phyloP scores from a whole-genome alignment of 2,113 vertebrate species.

The Zosterops borbonicus region DNA sequence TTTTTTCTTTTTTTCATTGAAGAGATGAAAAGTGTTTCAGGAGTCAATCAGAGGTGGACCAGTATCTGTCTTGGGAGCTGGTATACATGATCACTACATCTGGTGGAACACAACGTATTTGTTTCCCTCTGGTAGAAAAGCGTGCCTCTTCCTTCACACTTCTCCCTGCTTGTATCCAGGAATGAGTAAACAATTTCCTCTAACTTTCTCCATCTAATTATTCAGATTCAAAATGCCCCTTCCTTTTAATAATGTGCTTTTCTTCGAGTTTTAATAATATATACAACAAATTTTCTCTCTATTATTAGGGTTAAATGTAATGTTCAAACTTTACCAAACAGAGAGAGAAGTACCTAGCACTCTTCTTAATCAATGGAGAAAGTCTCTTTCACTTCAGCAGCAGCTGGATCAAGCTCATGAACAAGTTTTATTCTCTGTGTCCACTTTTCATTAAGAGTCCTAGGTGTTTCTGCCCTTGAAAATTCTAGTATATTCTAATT shows the following conservation, averaged over 20 bases:
- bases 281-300: neutral
- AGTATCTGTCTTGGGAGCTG: neutral
- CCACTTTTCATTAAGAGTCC: neutral
- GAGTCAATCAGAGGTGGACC: neutral
- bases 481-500: neutral
- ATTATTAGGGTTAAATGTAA: neutral
- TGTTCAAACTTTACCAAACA: neutral
- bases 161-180: neutral
- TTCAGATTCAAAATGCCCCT: neutral
- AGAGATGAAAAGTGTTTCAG: neutral
- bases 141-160: neutral
- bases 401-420: neutral
- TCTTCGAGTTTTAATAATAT: neutral
- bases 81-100: neutral
- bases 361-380: neutral
- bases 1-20: neutral
- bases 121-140: neutral
- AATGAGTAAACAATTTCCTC: neutral
- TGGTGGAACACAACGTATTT: neutral
- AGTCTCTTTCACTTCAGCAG: neutral
- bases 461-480: neutral
- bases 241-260: neutral
- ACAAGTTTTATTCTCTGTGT: neutral
- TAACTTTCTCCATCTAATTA: neutral
- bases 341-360: neutral